Evolutionary conservation across 2,888 invertebrate species (phyloP), one percentile per base, ranked within the genome.

Genomic region (Oscheius sp.): DNA sequence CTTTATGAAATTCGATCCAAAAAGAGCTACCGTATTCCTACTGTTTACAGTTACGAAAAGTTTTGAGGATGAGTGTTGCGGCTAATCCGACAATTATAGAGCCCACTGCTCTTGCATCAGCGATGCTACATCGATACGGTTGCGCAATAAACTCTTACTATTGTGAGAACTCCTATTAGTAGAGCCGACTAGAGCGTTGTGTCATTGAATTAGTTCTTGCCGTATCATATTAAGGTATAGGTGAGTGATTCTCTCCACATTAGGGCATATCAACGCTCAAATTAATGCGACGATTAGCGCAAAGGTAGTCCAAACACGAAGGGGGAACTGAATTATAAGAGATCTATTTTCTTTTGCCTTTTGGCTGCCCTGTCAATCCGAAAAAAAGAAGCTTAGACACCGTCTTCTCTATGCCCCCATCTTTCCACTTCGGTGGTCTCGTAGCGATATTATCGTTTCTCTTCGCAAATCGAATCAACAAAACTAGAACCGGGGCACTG

Each of bases 401-500:
- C 23, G 10, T 53, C 29, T 31, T 6, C 53, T 31, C 31, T 55
- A 17, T n/a, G 17, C 34, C 17, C 34, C 25, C 17, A 27, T 45
- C 42, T 27, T 61, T 61, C 61, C 61, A 45, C 61, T 17, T 61
- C 61, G 61, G 61, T 61, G 61, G 61, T 61, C 61, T 61, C 45
- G 61, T 42, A 42, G 61, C 61, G 64, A 64, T 64, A 64, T 64
- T 64, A 64, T 64, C 64, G 64, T 64, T 64, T 64, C 64, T 46
- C 64, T 34, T 46, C 64, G 50, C 64, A 64, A 64, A 64, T 64
- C 55, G 66, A 66, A 53, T 46, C 66, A 53, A 29, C 29, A 15
- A 27, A 42, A 20, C 61, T 23, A 61, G 42, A 61, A 61, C 61
- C 42, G 61, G 61, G 61, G n/a, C n/a, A 39, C 45, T 61, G 61